phyloP scores from a whole-genome alignment of 2,113 vertebrate species.

The Psephotus haematonotus region DNA sequence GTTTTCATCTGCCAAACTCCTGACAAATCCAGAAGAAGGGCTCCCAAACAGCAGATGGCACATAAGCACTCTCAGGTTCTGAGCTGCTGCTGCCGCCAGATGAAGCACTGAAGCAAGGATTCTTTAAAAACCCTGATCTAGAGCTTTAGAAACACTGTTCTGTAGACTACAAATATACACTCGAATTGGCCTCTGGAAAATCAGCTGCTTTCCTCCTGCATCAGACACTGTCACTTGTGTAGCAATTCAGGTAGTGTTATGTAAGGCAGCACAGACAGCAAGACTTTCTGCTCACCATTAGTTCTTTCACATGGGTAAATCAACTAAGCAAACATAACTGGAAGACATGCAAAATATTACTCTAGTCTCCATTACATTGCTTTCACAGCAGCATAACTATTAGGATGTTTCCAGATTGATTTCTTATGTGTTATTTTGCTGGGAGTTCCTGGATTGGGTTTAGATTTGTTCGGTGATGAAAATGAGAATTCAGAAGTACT shows the following conservation, averaged over 20 bases:
- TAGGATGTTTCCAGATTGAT: neutral
- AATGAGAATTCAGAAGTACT: constrained; percentile 13
- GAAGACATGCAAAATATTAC: neutral
- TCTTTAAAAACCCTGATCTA: neutral
- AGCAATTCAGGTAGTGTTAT: neutral
- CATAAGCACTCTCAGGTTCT: neutral
- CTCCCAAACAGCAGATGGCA: neutral
- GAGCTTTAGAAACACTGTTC: neutral
- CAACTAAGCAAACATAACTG: neutral
- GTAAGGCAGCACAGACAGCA: neutral
- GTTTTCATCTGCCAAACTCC: neutral
- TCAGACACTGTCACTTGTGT: neutral
- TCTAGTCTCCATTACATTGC: neutral
- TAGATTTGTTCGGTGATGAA: constrained; percentile 4
- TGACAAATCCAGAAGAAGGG: neutral
- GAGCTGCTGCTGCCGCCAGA: neutral
- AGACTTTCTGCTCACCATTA: neutral
- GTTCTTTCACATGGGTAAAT: neutral
- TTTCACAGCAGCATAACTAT: neutral
- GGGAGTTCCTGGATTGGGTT: neutral
- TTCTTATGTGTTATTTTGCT: neutral
- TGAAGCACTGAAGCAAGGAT: neutral
- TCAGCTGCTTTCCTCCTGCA: neutral
- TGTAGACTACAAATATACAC: neutral
- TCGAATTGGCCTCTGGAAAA: neutral